Conservation (phyloP, 1,140 invertebrate species). For the Araneus ventricosus region DNA sequence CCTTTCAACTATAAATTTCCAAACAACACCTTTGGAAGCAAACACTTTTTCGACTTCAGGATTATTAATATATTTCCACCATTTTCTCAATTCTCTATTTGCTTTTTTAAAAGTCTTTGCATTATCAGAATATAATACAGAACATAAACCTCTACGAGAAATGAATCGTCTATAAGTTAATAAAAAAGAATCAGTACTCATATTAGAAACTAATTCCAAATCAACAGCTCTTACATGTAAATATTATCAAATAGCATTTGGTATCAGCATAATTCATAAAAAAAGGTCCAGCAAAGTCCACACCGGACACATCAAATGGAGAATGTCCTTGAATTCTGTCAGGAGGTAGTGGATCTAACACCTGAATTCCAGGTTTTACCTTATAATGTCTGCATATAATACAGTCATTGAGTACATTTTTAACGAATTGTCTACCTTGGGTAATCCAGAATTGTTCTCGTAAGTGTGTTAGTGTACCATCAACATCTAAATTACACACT, state of each 20-base stretch:
- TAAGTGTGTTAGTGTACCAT: background rate
- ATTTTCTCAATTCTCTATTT: background rate
- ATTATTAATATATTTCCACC: slow-evolving; percentile 27
- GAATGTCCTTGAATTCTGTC: slow-evolving; percentile 29
- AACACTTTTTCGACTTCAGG: slow-evolving; percentile 22
- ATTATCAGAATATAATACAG: slow-evolving; percentile 45
- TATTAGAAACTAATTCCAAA: slow-evolving; percentile 30
- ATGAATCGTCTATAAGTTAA: slow-evolving; percentile 9
- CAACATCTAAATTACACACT: background rate
- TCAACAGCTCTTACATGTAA: slow-evolving; percentile 11
- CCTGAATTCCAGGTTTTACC: background rate
- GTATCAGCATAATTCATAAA: background rate
- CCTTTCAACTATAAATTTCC: slow-evolving; percentile 54
- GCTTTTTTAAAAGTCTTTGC: slow-evolving; percentile 52
- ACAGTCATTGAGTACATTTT: slow-evolving; percentile 29
- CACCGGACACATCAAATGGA: slow-evolving; percentile 23
- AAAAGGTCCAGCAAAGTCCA: slow-evolving; percentile 59
- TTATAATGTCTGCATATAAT: background rate
- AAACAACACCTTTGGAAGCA: background rate
- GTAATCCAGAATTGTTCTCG: slow-evolving; percentile 11
- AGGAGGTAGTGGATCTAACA: slow-evolving; percentile 2
- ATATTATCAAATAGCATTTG: slow-evolving; percentile 38
- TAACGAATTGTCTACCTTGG: slow-evolving; percentile 10
- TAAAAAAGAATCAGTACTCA: slow-evolving; percentile 28
- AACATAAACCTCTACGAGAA: slow-evolving; percentile 3